Evolutionary conservation across 2,113 vertebrate species (phyloP).

Genomic region (Clarias gariepinus): DNA sequence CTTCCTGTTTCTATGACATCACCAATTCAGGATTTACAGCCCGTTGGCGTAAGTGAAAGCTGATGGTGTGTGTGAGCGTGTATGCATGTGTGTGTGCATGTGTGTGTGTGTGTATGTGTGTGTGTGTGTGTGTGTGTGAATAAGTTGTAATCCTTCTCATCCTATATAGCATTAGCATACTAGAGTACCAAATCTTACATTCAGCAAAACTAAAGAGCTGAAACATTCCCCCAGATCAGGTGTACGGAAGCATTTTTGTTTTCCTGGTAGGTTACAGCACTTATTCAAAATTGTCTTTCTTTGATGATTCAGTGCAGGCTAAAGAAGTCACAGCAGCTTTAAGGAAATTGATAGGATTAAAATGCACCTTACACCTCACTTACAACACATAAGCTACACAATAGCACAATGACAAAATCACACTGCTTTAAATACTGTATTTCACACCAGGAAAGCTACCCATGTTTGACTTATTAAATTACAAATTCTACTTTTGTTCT

Average conservation of each 20-base stretch:
- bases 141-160: conserved; percentile 63
- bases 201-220: background rate
- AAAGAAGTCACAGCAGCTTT: background rate
- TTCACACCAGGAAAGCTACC: background rate
- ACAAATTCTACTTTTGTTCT: background rate
- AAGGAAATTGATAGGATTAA: background rate
- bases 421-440: background rate
- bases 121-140: conserved; percentile 29
- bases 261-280: background rate
- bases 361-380: too few species aligned
- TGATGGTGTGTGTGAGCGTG: conserved; percentile 56
- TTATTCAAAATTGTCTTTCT: background rate
- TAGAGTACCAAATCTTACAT: background rate
- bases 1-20: conserved; percentile 77
- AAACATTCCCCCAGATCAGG: background rate
- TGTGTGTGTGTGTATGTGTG: too few species aligned
- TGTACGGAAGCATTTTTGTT: background rate
- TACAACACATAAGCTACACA: background rate
- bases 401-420: background rate
- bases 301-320: background rate
- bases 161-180: background rate
- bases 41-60: conserved; percentile 43
- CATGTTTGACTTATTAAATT: background rate
- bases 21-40: conserved; percentile 21
- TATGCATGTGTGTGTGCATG: conserved; percentile 26